Conservation (phyloP, 2,797 vertebrate genomes). For the Cossypha dichroa region DNA sequence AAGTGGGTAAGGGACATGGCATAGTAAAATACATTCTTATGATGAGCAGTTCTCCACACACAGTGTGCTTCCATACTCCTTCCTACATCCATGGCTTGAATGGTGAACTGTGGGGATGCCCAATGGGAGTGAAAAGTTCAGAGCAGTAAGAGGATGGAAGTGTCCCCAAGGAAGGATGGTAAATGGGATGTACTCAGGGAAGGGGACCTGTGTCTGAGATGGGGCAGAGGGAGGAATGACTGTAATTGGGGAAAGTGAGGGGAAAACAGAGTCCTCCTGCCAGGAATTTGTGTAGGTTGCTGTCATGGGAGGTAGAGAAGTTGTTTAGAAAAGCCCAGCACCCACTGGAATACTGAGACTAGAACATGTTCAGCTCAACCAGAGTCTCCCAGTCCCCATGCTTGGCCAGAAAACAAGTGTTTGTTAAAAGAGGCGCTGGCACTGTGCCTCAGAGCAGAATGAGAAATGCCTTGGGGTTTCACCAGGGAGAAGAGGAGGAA, state of each 20-base stretch:
- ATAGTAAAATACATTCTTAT: background rate
- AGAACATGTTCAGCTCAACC: background rate
- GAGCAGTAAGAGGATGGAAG: background rate
- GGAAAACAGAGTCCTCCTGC: background rate
- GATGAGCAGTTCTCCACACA: background rate
- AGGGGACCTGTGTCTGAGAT: background rate
- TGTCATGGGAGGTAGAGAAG: background rate
- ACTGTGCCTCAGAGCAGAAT: background rate
- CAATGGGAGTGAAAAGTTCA: background rate
- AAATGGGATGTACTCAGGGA: background rate
- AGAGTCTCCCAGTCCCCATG: background rate
- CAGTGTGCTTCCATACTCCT: background rate
- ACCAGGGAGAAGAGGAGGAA: background rate
- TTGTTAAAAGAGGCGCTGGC: background rate
- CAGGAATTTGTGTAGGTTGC: background rate
- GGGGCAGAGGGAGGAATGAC: background rate
- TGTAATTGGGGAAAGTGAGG: background rate
- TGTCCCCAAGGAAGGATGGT: background rate
- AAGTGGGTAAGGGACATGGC: rapidly evolving
- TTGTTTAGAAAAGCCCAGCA: background rate
- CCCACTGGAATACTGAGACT: background rate
- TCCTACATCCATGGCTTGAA: background rate
- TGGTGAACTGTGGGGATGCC: background rate
- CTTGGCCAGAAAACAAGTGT: constrained; percentile 16
- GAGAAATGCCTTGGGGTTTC: constrained; percentile 8